Evolutionary conservation across 2,113 vertebrate genomes (phyloP), one percentile per base, ranked within the genome.

Genomic region (Leuciscus idus): DNA sequence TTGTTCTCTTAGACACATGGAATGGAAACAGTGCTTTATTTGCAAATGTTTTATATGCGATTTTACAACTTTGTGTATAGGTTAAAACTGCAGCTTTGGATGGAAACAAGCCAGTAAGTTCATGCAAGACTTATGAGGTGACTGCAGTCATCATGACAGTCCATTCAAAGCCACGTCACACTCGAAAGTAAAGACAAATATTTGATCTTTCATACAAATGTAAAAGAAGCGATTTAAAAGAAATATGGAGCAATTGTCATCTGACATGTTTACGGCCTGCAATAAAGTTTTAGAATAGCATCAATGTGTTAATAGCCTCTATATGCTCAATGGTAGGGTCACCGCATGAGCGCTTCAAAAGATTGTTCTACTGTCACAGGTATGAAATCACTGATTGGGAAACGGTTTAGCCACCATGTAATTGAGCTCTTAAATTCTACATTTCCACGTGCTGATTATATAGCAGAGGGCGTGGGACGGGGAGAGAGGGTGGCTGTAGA

Each of bases 401-500:
- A 88, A 90, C 43, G 62, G 83, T 48, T 80, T 86, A 64, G 36
- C 85, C 79, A 84, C 43, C 89, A 68, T 85, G 89, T 90, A 90
- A 88, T 88, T 88, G 87, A 86, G 77, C 87, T 82, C 77, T 88
- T 88, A 75, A 84, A 88, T 81, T 79, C 70, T 85, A 39, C 75
- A 77, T 43, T 72, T 86, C 62, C 77, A 48, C 62, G 26, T 82
- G 73, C 78, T 68, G 73, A 66, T 88, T 88, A 89, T 81, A 77
- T 28, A 5, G 70, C n/a, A 52, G 74, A 55, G 52, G 57, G 55
- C 17, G 28, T 78, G 46, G 79, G 28, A 70, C 3, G 23, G 7
- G 3, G n/a, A 74, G 15, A 43, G 23, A 26, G 50, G 23, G 50
- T 6, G 36, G 50, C 1, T n/a, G 7, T 9, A 30, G 80, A 87